Conservation (phyloP, 2,797 vertebrate genomes). For the Cuniculus paca region DNA sequence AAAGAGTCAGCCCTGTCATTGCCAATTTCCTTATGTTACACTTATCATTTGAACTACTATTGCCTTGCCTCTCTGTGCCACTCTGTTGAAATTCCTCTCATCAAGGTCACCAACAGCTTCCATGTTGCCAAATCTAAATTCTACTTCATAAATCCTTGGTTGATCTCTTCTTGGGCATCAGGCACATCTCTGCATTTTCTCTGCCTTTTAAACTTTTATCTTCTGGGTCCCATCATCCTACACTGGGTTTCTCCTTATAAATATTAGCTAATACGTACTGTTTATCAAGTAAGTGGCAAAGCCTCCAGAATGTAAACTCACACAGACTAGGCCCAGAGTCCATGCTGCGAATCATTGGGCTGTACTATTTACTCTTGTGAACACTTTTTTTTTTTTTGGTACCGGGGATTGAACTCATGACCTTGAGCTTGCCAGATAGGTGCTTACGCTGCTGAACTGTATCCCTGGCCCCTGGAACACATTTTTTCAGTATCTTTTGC, state of each 20-base stretch:
- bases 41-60: background rate
- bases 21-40: slow-evolving; percentile 4
- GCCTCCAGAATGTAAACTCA: slow-evolving; percentile 19
- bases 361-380: slow-evolving; percentile 39
- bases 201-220: slow-evolving; percentile 34
- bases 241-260: slow-evolving; percentile 26
- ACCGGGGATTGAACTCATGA: too few relatives aligned
- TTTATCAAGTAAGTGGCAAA: slow-evolving; percentile 41
- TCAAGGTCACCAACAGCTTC: background rate
- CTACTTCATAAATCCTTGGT: background rate
- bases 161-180: background rate
- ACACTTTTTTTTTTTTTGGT: background rate
- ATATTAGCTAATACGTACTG: slow-evolving; percentile 43
- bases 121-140: slow-evolving; percentile 7
- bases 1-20: background rate
- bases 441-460: too few relatives aligned
- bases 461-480: too few relatives aligned
- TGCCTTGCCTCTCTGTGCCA: background rate
- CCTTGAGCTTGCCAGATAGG: too few relatives aligned
- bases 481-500: background rate
- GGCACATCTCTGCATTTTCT: slow-evolving; percentile 38
- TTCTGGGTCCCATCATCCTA: background rate
- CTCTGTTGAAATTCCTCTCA: slow-evolving; percentile 33
- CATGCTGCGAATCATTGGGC: slow-evolving; percentile 27
- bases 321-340: background rate